Evolutionary conservation across 2,888 invertebrate species (phyloP).

Genomic region (Stramonita haemastoma): DNA sequence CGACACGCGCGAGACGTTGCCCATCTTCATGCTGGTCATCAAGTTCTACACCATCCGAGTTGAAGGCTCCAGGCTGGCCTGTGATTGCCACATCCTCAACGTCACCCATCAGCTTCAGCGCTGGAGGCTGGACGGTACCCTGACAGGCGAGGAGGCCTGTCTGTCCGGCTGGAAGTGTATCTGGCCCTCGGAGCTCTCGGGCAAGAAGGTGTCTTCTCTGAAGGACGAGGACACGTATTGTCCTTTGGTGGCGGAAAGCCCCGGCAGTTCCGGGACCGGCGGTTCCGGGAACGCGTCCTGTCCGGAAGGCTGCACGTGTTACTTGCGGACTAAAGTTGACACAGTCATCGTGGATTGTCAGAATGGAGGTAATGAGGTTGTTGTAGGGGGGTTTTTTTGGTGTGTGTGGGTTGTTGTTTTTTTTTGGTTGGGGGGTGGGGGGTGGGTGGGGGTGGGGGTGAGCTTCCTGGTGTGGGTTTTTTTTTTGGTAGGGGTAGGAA

Average conservation of each 20-base stretch:
- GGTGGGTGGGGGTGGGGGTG: too few species aligned
- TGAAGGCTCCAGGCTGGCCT: conserved; percentile 26
- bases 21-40: conserved; percentile 20
- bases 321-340: conserved; percentile 22
- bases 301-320: conserved; percentile 36
- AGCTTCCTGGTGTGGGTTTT: too few species aligned
- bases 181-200: conserved; percentile 32
- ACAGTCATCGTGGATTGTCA: conserved; percentile 40
- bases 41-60: conserved; percentile 27
- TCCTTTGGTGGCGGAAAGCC: conserved; percentile 29
- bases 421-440: not conserved
- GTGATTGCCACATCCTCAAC: conserved; percentile 41
- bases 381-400: not conserved
- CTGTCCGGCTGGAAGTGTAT: conserved; percentile 25
- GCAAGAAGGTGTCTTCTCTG: not conserved
- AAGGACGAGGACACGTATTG: conserved; percentile 34
- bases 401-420: not conserved
- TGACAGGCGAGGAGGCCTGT: conserved; percentile 11
- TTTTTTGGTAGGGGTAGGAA: too few species aligned
- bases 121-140: not conserved
- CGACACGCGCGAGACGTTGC: conserved; percentile 1
- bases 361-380: not conserved
- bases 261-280: not conserved
- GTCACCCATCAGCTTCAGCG: conserved; percentile 19
- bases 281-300: not conserved